These are phyloP conservation scores for Himalopsyche anomala DNA, from an alignment of 2,888 invertebrate species.

Conservation along the genomic window DNA sequence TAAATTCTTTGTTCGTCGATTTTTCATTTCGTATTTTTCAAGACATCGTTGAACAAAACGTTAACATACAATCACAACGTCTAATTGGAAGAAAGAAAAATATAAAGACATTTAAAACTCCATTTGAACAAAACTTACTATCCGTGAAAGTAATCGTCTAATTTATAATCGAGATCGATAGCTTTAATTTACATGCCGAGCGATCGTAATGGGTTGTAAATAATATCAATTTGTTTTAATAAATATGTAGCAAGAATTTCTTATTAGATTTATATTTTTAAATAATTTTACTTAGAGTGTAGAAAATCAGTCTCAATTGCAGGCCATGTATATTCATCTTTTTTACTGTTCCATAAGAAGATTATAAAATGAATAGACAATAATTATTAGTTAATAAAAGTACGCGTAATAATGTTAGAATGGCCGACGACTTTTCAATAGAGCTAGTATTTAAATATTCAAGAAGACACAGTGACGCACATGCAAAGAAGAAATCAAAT, in stretches of 20 bases:
- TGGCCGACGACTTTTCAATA: neutral
- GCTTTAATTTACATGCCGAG: neutral
- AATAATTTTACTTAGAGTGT: slow-evolving; percentile 59
- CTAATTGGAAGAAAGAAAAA: too few relatives aligned
- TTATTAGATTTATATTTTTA: slow-evolving; percentile 15
- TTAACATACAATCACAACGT: too few relatives aligned
- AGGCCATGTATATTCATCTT: slow-evolving; percentile 71
- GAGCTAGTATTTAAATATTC: slow-evolving; percentile 36
- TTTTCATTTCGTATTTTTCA: too few relatives aligned
- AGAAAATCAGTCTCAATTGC: slow-evolving; percentile 77
- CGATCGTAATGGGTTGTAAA: neutral
- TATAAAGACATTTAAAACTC: too few relatives aligned
- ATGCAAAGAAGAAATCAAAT: slow-evolving; percentile 18
- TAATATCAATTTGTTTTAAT: neutral
- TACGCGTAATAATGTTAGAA: neutral
- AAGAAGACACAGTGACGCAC: slow-evolving; percentile 53
- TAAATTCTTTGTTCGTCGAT: neutral
- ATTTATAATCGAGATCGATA: neutral
- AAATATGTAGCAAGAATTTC: slow-evolving; percentile 24
- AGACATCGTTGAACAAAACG: too few relatives aligned
- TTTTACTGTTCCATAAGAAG: slow-evolving; percentile 35
- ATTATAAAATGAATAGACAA: slow-evolving; percentile 9
- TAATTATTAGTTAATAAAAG: neutral
- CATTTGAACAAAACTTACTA: too few relatives aligned
- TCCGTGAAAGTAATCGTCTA: too few relatives aligned